Percentiles rank a stretch among this genome's conserved stretches.
phyloP scores from a whole-genome alignment of 2,113 vertebrate species.

The Gavialis gangeticus region DNA sequence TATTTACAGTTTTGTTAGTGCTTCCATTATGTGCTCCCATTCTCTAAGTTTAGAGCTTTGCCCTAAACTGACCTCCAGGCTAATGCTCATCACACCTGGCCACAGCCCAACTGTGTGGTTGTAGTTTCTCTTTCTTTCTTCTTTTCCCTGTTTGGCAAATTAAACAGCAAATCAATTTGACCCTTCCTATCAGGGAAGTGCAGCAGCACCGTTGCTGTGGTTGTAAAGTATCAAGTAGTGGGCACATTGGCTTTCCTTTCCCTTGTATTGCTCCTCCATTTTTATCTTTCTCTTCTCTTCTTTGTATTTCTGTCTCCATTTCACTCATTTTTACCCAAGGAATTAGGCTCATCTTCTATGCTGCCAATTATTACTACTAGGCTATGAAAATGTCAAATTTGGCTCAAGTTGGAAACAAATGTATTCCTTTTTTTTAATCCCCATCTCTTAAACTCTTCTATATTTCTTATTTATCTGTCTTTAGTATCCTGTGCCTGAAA shows the following conservation, averaged over 20 bases:
- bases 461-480: neutral
- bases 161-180: neutral
- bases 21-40: neutral
- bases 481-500: neutral
- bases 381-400: neutral
- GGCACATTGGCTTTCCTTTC: neutral
- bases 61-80: neutral
- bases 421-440: neutral
- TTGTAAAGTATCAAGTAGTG: fast-evolving
- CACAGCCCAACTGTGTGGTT: neutral
- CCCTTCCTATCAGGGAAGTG: neutral
- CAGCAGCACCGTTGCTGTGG: neutral
- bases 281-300: neutral
- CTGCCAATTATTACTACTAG: neutral
- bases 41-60: neutral
- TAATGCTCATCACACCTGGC: neutral
- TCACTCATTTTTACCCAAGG: neutral
- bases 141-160: neutral
- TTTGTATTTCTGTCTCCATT: neutral
- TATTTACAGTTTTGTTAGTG: neutral
- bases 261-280: neutral
- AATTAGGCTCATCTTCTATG: neutral
- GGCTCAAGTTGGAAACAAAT: neutral
- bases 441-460: neutral
- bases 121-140: neutral